A percentile compares a stretch with the other conserved stretches of the same genome.
phyloP scores from a whole-genome alignment of 2,888 invertebrate genomes.

The Protophormia terraenovae region DNA sequence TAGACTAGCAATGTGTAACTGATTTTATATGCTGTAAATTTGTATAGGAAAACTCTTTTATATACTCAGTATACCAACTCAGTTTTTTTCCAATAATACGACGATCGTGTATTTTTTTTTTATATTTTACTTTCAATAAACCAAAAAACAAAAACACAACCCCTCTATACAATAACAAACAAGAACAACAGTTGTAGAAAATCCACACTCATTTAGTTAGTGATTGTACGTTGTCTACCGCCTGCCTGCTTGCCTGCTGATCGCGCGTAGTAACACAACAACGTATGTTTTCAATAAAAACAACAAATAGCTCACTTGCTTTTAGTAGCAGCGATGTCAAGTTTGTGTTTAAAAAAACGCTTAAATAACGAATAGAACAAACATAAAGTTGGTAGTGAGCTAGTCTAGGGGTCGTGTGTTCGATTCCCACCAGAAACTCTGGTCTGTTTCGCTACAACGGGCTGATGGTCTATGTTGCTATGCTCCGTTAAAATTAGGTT shows the following conservation, averaged over 20 bases:
- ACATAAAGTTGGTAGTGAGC: too few species aligned
- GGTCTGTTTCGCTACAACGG: too few species aligned
- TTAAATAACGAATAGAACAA: too few species aligned
- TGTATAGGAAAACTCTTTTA: constrained; percentile 75
- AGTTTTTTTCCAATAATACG: constrained; percentile 41
- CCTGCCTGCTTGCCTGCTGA: constrained; percentile 19
- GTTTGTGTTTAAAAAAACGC: background rate
- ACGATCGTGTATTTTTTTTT: constrained; percentile 6
- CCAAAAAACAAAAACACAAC: constrained; percentile 34
- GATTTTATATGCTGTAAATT: constrained; percentile 71
- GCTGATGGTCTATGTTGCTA: too few species aligned
- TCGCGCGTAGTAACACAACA: constrained; percentile 53
- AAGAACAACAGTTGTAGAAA: constrained; percentile 14
- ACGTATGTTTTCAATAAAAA: background rate
- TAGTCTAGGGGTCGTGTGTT: too few species aligned
- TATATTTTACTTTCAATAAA: too few species aligned
- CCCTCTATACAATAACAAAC: constrained; percentile 31
- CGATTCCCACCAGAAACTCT: too few species aligned
- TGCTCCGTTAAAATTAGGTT: too few species aligned
- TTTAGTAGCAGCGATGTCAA: background rate
- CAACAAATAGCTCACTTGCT: constrained; percentile 7
- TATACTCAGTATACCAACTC: constrained; percentile 28
- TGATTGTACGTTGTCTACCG: background rate
- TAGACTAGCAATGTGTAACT: constrained; percentile 73
- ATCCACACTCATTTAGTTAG: constrained; percentile 29